Conservation (phyloP, 2,113 vertebrate genomes). For the Alouatta palliata region DNA sequence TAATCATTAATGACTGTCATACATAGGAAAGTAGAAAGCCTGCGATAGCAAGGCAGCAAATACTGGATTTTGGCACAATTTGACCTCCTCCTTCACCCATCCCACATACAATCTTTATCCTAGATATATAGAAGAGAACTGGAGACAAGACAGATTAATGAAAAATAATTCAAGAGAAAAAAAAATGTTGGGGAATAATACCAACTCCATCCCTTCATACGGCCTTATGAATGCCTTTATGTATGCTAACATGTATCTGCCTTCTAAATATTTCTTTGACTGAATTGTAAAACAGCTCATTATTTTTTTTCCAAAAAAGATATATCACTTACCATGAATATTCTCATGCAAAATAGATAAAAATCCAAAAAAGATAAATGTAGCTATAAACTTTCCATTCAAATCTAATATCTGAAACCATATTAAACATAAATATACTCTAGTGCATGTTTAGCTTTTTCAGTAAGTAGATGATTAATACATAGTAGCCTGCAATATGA, state of each 20-base stretch:
- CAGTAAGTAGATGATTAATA: not conserved
- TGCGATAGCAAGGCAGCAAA: too few species aligned
- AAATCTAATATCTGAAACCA: conserved; percentile 1
- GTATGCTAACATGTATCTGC: not conserved
- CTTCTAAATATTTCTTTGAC: not conserved
- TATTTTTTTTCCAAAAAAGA: not conserved
- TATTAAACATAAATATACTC: not conserved
- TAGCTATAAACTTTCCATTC: not conserved
- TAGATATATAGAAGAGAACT: not conserved
- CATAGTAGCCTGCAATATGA: not conserved
- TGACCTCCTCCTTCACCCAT: too few species aligned
- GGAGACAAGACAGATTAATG: not conserved
- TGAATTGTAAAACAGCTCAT: not conserved
- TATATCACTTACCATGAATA: not conserved
- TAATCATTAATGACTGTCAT: too few species aligned
- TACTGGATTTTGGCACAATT: too few species aligned
- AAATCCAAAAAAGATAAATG: not conserved
- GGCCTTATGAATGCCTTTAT: not conserved
- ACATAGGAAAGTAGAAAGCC: too few species aligned
- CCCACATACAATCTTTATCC: not conserved
- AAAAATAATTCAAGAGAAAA: not conserved
- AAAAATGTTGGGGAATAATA: not conserved
- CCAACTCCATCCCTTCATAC: not conserved
- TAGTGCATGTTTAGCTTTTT: not conserved
- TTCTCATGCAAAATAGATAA: not conserved